Conservation (phyloP, 2,797 vertebrate species). For the Choloepus didactylus region DNA sequence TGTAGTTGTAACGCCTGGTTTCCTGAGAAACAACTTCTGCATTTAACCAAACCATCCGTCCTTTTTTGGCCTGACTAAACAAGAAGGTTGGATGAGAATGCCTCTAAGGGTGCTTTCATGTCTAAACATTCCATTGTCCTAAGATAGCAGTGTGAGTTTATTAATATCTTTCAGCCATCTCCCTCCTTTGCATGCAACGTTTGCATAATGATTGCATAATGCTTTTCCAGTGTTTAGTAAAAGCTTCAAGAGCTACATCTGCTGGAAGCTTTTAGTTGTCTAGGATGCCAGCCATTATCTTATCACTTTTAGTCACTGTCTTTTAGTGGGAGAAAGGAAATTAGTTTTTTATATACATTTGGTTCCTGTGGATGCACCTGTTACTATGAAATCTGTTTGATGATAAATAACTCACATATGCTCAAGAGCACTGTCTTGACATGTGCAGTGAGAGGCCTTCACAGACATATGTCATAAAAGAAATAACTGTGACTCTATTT, state of each 20-base stretch:
- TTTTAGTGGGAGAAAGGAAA: constrained; percentile 73
- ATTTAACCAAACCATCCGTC: constrained; percentile 33
- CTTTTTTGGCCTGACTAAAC: constrained; percentile 50
- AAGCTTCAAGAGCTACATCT: constrained; percentile 80
- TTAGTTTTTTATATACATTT: constrained; percentile 81
- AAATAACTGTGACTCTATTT: constrained; percentile 58
- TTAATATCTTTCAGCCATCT: constrained; percentile 48
- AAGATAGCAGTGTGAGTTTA: constrained; percentile 21
- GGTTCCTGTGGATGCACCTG: constrained; percentile 68
- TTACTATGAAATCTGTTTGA: constrained; percentile 81
- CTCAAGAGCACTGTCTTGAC: constrained; percentile 71
- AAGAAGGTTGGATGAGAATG: neutral
- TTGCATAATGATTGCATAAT: constrained; percentile 35
- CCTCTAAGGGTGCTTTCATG: neutral
- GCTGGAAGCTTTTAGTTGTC: constrained; percentile 75
- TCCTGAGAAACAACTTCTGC: constrained; percentile 9
- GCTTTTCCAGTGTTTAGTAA: constrained; percentile 2
- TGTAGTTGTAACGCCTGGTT: constrained; percentile 25
- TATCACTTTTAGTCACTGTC: constrained; percentile 74
- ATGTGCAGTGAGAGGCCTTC: constrained; percentile 75
- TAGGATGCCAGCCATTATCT: constrained; percentile 78
- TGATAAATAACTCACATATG: constrained; percentile 84
- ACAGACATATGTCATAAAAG: constrained; percentile 75
- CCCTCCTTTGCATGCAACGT: neutral
- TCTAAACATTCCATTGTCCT: constrained; percentile 67